These are phyloP conservation scores for Scaptomyza caliginosa DNA, from an alignment of 2,888 invertebrate genomes.

Conservation along the genomic window DNA sequence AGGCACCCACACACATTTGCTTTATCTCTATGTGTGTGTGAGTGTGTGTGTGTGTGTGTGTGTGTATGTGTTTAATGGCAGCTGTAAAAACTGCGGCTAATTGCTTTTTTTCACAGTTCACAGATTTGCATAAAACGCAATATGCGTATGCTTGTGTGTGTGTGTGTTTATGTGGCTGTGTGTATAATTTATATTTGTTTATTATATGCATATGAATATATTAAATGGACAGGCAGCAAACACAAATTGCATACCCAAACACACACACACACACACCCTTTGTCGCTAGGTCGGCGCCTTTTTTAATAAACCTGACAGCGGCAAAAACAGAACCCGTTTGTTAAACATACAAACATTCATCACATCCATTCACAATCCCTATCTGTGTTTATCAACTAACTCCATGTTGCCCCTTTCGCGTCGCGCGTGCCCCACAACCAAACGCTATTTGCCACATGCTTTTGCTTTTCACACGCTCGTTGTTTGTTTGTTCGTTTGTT, in stretches of 20 bases:
- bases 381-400: background rate
- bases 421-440: background rate
- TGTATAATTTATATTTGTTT: slow-evolving; percentile 75
- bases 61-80: slow-evolving; percentile 22
- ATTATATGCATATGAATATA: slow-evolving; percentile 72
- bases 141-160: slow-evolving; percentile 45
- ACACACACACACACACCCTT: background rate
- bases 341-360: slow-evolving; percentile 22
- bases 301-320: slow-evolving; percentile 62
- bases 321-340: slow-evolving; percentile 38
- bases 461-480: background rate
- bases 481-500: slow-evolving; percentile 48
- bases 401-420: too few species aligned
- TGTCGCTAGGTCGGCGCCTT: slow-evolving; percentile 29
- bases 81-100: slow-evolving; percentile 72
- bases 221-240: slow-evolving; percentile 51
- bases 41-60: background rate
- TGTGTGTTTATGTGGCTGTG: slow-evolving; percentile 34
- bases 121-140: slow-evolving; percentile 68
- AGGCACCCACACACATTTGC: slow-evolving; percentile 10
- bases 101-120: slow-evolving; percentile 66
- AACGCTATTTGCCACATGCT: too few species aligned
- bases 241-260: slow-evolving; percentile 25
- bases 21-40: background rate
- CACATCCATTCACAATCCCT: slow-evolving; percentile 8